phyloP scores from a whole-genome alignment of 2,797 vertebrate species.

The Hypotaenidia philippensis region DNA sequence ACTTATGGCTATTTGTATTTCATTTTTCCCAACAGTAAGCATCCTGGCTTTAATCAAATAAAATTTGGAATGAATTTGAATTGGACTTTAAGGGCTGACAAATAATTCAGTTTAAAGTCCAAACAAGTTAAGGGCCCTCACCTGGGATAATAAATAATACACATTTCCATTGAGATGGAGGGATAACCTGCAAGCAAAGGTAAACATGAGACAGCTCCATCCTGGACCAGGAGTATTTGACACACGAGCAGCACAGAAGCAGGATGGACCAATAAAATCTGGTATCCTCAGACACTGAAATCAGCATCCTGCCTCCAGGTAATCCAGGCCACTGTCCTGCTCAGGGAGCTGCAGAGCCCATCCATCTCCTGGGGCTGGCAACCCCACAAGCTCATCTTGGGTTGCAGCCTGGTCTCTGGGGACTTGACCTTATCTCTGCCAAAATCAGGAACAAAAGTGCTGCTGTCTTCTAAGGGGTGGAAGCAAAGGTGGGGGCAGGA shows the following conservation, averaged over 20 bases:
- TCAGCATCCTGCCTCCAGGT: background rate
- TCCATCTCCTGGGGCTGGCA: background rate
- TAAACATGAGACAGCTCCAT: background rate
- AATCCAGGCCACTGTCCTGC: background rate
- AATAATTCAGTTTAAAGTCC: background rate
- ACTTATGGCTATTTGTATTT: constrained; percentile 22
- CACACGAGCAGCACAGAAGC: background rate
- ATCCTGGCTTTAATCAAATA: constrained; percentile 1
- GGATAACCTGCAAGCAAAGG: background rate
- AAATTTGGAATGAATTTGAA: constrained; percentile 17
- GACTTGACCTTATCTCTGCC: background rate
- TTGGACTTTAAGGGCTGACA: background rate
- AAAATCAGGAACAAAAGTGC: background rate
- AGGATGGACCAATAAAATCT: background rate
- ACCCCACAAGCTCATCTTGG: background rate
- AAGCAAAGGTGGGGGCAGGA: background rate
- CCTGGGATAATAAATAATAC: background rate
- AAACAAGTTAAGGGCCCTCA: background rate
- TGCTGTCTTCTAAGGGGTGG: background rate
- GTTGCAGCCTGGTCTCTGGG: background rate
- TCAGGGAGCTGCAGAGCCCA: background rate
- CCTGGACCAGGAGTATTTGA: background rate
- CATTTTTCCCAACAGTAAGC: constrained; percentile 8
- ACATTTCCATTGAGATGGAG: background rate
- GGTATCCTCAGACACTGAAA: background rate